These are phyloP conservation scores for Serripes groenlandicus DNA, from an alignment of 2,888 invertebrate genomes.

Conservation along the genomic window DNA sequence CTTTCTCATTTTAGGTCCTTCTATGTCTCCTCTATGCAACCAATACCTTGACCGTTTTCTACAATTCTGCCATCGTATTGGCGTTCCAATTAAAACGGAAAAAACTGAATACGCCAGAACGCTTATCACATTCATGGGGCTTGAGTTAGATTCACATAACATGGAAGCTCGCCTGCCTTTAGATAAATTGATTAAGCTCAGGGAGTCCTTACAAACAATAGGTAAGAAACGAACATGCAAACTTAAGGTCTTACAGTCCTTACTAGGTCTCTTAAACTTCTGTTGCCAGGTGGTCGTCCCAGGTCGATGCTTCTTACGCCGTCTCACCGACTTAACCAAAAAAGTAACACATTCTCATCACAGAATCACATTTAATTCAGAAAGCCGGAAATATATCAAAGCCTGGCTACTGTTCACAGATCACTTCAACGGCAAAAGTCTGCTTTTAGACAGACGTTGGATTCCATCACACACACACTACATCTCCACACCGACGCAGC, in stretches of 20 bases:
- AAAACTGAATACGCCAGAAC: constrained; percentile 25
- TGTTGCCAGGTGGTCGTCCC: constrained; percentile 41
- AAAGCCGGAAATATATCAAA: constrained; percentile 13
- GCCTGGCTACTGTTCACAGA: constrained; percentile 39
- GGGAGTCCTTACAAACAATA: not conserved
- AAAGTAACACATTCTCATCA: constrained; percentile 27
- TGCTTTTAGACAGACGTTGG: constrained; percentile 29
- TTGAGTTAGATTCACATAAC: constrained; percentile 41
- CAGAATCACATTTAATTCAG: constrained; percentile 17
- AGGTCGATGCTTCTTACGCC: constrained; percentile 37
- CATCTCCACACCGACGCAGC: constrained; percentile 52
- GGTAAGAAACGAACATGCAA: not conserved
- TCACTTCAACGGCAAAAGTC: constrained; percentile 45
- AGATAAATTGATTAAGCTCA: constrained; percentile 30
- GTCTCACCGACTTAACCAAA: constrained; percentile 38
- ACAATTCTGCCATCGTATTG: constrained; percentile 8
- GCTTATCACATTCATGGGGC: constrained; percentile 39
- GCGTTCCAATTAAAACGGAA: constrained; percentile 43
- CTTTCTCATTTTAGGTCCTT: constrained; percentile 34
- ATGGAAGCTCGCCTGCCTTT: constrained; percentile 46
- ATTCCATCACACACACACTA: not conserved
- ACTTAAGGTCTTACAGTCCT: constrained; percentile 38
- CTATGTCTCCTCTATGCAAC: not conserved
- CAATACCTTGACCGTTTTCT: constrained; percentile 21
- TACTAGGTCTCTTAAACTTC: constrained; percentile 43